Evolutionary conservation across 2,888 invertebrate species (phyloP).

Genomic region (Zaprionus lineosus): DNA sequence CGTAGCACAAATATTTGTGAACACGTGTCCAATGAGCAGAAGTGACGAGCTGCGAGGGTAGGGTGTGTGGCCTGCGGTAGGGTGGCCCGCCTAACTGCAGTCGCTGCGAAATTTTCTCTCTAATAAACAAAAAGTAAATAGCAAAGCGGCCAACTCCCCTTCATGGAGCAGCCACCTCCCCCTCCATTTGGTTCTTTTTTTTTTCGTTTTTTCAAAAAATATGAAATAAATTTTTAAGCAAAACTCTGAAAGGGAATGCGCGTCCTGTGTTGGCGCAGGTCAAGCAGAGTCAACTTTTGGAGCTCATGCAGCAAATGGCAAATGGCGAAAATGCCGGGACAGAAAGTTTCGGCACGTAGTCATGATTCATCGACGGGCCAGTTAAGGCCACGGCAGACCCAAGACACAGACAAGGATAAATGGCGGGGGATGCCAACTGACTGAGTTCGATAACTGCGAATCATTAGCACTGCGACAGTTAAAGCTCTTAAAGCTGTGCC

Average conservation of each 20-base stretch:
- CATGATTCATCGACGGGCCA: constrained; percentile 50
- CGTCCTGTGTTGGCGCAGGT: constrained; percentile 39
- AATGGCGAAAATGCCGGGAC: constrained; percentile 27
- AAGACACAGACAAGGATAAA: neutral
- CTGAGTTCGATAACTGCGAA: constrained; percentile 54
- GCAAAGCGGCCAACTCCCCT: constrained; percentile 36
- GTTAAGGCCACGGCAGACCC: constrained; percentile 29
- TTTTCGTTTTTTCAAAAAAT: constrained; percentile 49
- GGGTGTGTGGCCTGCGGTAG: constrained; percentile 5
- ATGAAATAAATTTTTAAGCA: constrained; percentile 57
- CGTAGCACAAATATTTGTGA: constrained; percentile 74
- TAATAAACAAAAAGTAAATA: constrained; percentile 76
- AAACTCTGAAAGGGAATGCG: constrained; percentile 21
- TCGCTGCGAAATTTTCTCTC: constrained; percentile 44
- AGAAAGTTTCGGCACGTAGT: constrained; percentile 61
- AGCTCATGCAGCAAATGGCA: constrained; percentile 28
- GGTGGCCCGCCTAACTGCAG: constrained; percentile 30
- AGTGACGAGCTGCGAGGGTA: constrained; percentile 52
- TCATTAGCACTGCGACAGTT: constrained; percentile 40
- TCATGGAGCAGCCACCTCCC: constrained; percentile 9
- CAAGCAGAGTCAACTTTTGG: constrained; percentile 46
- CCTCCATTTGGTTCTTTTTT: neutral
- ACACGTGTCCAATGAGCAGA: constrained; percentile 74
- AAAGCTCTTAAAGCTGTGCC: constrained; percentile 18
- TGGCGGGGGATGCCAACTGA: constrained; percentile 7